These are phyloP conservation scores for Hypothenemus hampei DNA, from an alignment of 1,140 invertebrate species.

Conservation along the genomic window DNA sequence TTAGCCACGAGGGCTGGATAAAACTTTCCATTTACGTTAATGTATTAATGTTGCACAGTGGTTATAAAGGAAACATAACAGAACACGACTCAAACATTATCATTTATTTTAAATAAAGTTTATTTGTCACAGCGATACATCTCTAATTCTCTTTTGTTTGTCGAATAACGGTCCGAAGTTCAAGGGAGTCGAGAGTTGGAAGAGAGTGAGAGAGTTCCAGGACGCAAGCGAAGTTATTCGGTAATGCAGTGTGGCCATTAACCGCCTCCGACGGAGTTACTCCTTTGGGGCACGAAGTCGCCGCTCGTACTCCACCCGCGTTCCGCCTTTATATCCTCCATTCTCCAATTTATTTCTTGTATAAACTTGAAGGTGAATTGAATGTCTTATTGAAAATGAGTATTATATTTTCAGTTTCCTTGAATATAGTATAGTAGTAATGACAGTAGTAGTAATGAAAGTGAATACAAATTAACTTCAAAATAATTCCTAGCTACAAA, in stretches of 20 bases:
- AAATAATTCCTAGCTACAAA: too few species aligned
- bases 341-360: conserved; percentile 3
- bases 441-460: too few species aligned
- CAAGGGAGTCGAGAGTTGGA: conserved; percentile 4
- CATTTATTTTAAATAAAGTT: conserved; percentile 10
- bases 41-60: not conserved
- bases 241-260: conserved; percentile 16
- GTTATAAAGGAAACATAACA: not conserved
- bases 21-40: too few species aligned
- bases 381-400: conserved; percentile 2
- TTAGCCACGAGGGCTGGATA: too few species aligned
- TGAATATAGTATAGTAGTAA: too few species aligned
- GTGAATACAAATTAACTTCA: too few species aligned
- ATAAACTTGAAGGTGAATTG: conserved; percentile 6
- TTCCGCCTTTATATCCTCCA: not conserved
- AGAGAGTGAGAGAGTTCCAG: conserved; percentile 8
- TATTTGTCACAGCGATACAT: not conserved
- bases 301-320: conserved; percentile 3
- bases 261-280: conserved; percentile 13
- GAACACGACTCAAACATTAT: not conserved
- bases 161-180: conserved; percentile 13
- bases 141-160: conserved; percentile 10
- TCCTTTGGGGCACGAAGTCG: conserved; percentile 13
- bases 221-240: conserved; percentile 12
- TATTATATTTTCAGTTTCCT: too few species aligned